Evolutionary conservation across 2,113 vertebrate genomes (phyloP), one percentile per base, ranked within the genome.

Genomic region (Thymallus thymallus): DNA sequence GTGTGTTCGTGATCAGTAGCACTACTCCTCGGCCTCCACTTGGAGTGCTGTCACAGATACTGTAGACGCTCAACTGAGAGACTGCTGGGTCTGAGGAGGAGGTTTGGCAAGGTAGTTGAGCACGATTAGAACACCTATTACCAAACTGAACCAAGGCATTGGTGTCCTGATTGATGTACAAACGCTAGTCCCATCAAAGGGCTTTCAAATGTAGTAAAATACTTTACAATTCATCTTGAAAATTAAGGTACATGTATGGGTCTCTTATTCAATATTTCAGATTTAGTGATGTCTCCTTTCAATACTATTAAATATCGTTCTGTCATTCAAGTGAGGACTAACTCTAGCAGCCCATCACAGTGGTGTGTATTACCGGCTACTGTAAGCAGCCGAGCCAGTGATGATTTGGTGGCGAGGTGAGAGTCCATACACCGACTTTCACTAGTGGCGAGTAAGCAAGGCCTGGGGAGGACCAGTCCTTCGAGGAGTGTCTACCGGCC

Each of bases 371-470:
- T 6, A 18, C 6, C 5, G 74, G 62, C 73, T 55, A 63, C 69
- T 75, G 71, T 55, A 56, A 86, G 79, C 71, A n/a, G 82, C 73
- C 80, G 79, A 76, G 45, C 2, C 45, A 46, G 45, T 78, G 82
- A 23, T 58, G 51, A 48, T 62, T 20, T 26, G 71, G 45, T 29
- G 41, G 24, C 30, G 41, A 41, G 51, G 83, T 88, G 86, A 88
- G 82, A 88, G 84, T 90, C 83, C 83, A 78, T 85, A 73, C 72
- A 62, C 82, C 88, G 88, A 90, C 89, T 89, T 90, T 89, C 88
- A 85, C 79, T 68, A 69, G 84, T 86, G 82, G 80, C 86, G 87
- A 91, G 85, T 84, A 88, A 88, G 87, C 86, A 82, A 67, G 48
- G 87, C 85, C 86, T 7, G 70, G 46, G 80, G 89, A 84, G 83